These are phyloP conservation scores for Spodoptera frugiperda DNA, from an alignment of 1,140 invertebrate genomes.

Conservation along the genomic window DNA sequence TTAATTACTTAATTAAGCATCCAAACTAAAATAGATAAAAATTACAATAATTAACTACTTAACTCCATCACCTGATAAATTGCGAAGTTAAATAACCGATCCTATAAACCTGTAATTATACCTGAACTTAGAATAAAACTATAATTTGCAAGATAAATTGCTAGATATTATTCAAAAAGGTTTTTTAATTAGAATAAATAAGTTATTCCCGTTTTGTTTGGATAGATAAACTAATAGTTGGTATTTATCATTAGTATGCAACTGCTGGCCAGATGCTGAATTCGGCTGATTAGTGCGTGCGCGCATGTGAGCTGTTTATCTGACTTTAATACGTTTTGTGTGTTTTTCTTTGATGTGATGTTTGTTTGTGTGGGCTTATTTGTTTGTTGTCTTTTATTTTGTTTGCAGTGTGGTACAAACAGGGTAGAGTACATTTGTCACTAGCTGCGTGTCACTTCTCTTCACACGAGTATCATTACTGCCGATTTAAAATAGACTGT, in stretches of 20 bases:
- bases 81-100: slow-evolving; percentile 7
- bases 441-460: no score
- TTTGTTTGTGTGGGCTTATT: not conserved
- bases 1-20: not conserved
- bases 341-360: not conserved
- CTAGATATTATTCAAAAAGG: slow-evolving; percentile 19
- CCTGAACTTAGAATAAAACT: not conserved
- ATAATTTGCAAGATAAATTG: slow-evolving; percentile 40
- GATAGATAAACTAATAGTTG: slow-evolving; percentile 41
- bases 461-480: no score
- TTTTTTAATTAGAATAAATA: slow-evolving; percentile 46
- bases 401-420: no score
- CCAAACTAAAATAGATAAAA: not conserved
- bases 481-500: no score
- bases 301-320: not conserved
- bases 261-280: slow-evolving; percentile 43
- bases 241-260: slow-evolving; percentile 35
- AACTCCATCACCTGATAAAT: slow-evolving; percentile 15
- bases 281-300: slow-evolving; percentile 13
- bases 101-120: slow-evolving; percentile 7
- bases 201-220: slow-evolving; percentile 16
- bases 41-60: slow-evolving; percentile 13
- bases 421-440: no score
- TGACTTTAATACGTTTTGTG: not conserved
- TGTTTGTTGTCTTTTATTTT: no score